phyloP scores from a whole-genome alignment of 2,113 vertebrate genomes.

The Oncorhynchus mykiss region DNA sequence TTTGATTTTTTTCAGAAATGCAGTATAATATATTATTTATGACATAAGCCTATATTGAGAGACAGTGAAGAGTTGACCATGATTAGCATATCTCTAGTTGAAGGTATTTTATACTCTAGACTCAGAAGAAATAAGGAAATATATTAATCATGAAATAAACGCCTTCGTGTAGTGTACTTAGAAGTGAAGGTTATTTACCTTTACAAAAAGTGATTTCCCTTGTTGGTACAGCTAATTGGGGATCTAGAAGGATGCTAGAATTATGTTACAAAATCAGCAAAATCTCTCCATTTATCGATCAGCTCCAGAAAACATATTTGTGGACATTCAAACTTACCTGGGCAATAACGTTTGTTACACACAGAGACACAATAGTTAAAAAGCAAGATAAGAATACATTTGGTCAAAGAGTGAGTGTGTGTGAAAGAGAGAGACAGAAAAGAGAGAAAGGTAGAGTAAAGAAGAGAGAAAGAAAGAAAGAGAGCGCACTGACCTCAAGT shows the following conservation, averaged over 20 bases:
- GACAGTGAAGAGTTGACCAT: not conserved
- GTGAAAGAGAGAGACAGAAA: not conserved
- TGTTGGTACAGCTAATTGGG: not conserved
- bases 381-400: not conserved
- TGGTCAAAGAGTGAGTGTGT: slow-evolving; percentile 2
- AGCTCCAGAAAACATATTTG: not conserved
- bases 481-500: slow-evolving; percentile 63
- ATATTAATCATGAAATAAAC: not conserved
- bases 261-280: not conserved
- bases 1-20: not conserved
- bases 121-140: not conserved
- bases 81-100: not conserved
- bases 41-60: not conserved
- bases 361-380: not conserved
- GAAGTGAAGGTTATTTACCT: not conserved
- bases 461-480: not conserved
- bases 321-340: not conserved
- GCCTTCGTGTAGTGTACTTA: not conserved
- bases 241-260: not conserved
- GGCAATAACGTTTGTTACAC: not conserved
- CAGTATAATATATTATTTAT: not conserved
- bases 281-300: not conserved
- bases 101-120: not conserved
- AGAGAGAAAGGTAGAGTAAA: not conserved
- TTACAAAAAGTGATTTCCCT: not conserved